Evolutionary conservation across 2,888 invertebrate species (phyloP), one percentile per base, ranked within the genome.

Genomic region (Camponotus fellah): DNA sequence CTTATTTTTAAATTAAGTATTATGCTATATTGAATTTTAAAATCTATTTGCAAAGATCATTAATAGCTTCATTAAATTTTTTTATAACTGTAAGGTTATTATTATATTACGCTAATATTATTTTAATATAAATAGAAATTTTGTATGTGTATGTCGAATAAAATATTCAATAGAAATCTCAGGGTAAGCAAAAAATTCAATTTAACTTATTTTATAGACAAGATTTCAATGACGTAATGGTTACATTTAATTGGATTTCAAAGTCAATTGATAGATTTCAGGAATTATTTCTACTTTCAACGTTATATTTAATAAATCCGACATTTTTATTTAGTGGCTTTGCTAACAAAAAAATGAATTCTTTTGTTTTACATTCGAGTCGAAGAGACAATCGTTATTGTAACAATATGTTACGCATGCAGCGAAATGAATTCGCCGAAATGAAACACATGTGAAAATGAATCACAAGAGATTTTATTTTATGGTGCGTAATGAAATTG

Each of bases 221-320:
- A 65, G 12, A 14, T 9, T 49, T 65, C 37, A 58, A 60, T 21
- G 43, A 14, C 46, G 32, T 14, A 43, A n/a, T 60, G 21, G 9
- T 71, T n/a, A 69, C 32, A 60, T 84, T 83, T 84, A 85, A 85
- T 85, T 85, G 83, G 46, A 37, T 83, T 83, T 85, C 43, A 83
- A 62, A 37, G 65, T 21, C 56, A 40, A 72, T 65, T 53, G 71
- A 26, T 75, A 12, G 37, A 64, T 69, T 58, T 46, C 12, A n/a
- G n/a, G 34, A 72, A 40, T 49, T 14, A 14, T 81, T 74, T 72
- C 21, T 49, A 62, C 43, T 81, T 49, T 43, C 14, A 74, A 37
- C 21, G 46, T 26, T 34, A 49, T n/a, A 49, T 12, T 34, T 21
- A 14, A 81, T 34, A 74, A 74, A 71, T 60, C 68, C 32, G 40